Base-by-base conservation (phyloP, 2,797 vertebrate species). In the Chaenodraco wilsoni region DNA sequence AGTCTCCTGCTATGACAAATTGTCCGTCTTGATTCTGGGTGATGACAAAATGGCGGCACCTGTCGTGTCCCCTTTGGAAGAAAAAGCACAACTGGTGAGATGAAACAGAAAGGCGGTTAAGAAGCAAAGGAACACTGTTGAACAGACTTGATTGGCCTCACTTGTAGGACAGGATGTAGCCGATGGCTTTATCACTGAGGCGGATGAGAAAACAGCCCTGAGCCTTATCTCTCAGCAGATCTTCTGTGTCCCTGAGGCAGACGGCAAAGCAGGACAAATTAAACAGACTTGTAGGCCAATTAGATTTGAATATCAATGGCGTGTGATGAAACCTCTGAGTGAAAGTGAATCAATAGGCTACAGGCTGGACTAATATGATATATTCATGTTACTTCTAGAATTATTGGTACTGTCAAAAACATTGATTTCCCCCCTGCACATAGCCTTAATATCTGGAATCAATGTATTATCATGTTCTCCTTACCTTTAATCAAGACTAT, bases 101-200 rank as follows among this genome's bases (percentile, higher is more conserved):
- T 13, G 1, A 41, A 0, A 66, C 56, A 60, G 9, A 70, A 5
- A 13, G 19, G 0, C n/a, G 48, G 8, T 0, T 17, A 23, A 3
- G 31, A 46, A 45, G 7, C 9, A 45, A 16, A 17, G 14, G 5
- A 19, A 3, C 27, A 2, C 9, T 0, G 19, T 15, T 46, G 2
- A 46, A 27, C 2, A 12, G 33, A 64, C 10, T 3, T 5, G 17
- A 17, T 56, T 48, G 4, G 7, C 50, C 93, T 92, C 89, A 96
- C 96, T 86, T 96, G 88, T 96, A 97, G 69, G 96, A 97, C 55
- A 97, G 87, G 84, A 97, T 94, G 90, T 95, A 97, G 68, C 96
- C 92, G 0, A 93, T 84, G 16, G 95, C 83, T 87, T 93, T 94
- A 59, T 95, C 93, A 0, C 96, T 96, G 81, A 96, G 93, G 67